phyloP scores from a whole-genome alignment of 2,888 invertebrate species.

The Trissolcus japonicus region DNA sequence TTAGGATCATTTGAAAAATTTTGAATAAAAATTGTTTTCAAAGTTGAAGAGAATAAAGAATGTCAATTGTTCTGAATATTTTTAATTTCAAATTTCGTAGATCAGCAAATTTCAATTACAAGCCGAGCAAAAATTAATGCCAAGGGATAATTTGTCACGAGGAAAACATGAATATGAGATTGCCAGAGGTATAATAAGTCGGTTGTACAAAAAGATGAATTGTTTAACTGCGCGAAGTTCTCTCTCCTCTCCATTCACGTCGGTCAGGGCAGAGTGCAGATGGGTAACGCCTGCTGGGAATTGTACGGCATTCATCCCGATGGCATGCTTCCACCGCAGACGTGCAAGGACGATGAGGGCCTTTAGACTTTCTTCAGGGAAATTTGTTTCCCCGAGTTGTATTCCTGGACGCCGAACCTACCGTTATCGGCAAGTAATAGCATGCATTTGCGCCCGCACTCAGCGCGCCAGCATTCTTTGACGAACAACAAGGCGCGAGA shows the following conservation, averaged over 20 bases:
- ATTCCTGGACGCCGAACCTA: slow-evolving; percentile 91
- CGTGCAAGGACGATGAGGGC: slow-evolving; percentile 74
- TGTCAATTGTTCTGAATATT: too few relatives aligned
- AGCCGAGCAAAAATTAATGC: slow-evolving; percentile 20
- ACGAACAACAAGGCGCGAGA: slow-evolving; percentile 21
- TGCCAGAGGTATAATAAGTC: slow-evolving; percentile 33
- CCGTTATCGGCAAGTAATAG: slow-evolving; percentile 83
- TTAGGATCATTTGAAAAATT: too few relatives aligned
- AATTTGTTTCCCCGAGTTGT: slow-evolving; percentile 90
- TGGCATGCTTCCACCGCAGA: slow-evolving; percentile 80
- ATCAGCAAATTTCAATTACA: slow-evolving; percentile 10
- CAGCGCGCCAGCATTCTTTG: slow-evolving; percentile 20
- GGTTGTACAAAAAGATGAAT: slow-evolving; percentile 46
- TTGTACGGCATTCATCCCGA: slow-evolving; percentile 88
- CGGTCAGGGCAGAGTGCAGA: slow-evolving; percentile 90
- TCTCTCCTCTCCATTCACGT: slow-evolving; percentile 91
- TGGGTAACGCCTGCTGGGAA: slow-evolving; percentile 88
- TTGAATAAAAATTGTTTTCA: too few relatives aligned
- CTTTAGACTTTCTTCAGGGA: slow-evolving; percentile 89
- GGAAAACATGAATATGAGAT: slow-evolving; percentile 21
- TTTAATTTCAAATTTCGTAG: not conserved
- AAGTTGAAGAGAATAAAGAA: too few relatives aligned
- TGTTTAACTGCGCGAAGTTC: slow-evolving; percentile 85
- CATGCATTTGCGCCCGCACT: slow-evolving; percentile 15
- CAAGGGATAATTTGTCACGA: slow-evolving; percentile 24